Percentiles rank a stretch among this genome's conserved stretches.
phyloP scores from a whole-genome alignment of 2,888 invertebrate genomes.

The Cheilosia grossa region DNA sequence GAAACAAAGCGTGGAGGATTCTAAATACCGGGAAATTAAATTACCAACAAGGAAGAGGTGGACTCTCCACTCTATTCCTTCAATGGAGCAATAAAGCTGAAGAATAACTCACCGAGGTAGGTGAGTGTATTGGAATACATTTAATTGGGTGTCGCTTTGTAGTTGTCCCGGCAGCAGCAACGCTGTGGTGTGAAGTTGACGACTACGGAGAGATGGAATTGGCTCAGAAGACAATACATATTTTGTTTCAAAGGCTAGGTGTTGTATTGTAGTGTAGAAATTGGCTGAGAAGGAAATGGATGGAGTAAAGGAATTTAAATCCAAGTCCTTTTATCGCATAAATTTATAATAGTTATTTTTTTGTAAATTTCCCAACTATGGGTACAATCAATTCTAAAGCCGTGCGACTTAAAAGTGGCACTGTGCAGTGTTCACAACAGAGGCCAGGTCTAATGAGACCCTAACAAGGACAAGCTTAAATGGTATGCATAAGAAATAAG shows the following conservation, averaged over 20 bases:
- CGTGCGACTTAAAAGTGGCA: too few relatives aligned
- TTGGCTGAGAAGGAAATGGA: too few relatives aligned
- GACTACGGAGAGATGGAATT: neutral
- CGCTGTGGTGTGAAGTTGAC: neutral
- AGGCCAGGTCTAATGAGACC: too few relatives aligned
- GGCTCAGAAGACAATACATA: neutral
- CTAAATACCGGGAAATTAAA: slow-evolving; percentile 52
- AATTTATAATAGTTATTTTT: too few relatives aligned
- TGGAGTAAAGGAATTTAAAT: neutral
- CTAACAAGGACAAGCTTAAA: too few relatives aligned
- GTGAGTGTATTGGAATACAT: slow-evolving; percentile 5
- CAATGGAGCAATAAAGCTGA: neutral
- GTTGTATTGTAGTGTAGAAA: too few relatives aligned
- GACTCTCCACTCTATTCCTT: neutral
- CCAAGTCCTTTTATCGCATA: too few relatives aligned
- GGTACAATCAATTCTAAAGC: too few relatives aligned
- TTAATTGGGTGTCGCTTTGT: slow-evolving; percentile 37
- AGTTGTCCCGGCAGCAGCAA: neutral
- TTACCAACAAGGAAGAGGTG: slow-evolving; percentile 24
- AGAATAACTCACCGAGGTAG: neutral
- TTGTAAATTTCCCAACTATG: too few relatives aligned
- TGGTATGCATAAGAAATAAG: too few relatives aligned
- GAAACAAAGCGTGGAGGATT: slow-evolving; percentile 27
- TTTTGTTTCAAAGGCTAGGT: too few relatives aligned
- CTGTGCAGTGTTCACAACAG: too few relatives aligned